Percentiles rank a stretch among this genome's conserved stretches.
Conservation (phyloP, 2,113 vertebrate genomes). For the Cryptomyrus ogoouensis region DNA sequence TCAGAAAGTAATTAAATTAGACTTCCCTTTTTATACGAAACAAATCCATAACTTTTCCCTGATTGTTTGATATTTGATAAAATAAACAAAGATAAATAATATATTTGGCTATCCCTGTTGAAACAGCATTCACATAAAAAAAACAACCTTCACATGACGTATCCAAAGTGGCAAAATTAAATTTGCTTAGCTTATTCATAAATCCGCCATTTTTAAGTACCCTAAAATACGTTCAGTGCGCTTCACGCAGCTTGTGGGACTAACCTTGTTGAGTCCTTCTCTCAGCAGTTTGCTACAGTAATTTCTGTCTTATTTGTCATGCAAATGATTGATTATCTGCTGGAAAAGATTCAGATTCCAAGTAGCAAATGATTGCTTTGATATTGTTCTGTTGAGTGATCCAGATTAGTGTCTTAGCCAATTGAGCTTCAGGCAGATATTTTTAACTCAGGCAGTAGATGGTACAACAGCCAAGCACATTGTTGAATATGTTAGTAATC, state of each 20-base stretch:
- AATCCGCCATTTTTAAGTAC: neutral
- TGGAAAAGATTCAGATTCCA: neutral
- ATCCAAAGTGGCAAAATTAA: neutral
- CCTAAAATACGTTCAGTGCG: neutral
- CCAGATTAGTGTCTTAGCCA: neutral
- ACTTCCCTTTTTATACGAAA: constrained; percentile 59
- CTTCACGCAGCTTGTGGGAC: neutral
- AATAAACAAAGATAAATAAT: neutral
- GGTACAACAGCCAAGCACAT: neutral
- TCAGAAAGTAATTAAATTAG: constrained; percentile 79
- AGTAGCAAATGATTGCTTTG: neutral
- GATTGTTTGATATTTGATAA: constrained; percentile 5
- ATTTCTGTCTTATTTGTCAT: neutral
- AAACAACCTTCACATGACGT: neutral
- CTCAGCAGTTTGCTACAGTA: neutral
- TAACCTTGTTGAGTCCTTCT: neutral
- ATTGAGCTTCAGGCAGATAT: neutral
- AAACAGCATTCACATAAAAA: neutral
- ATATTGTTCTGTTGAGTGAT: neutral
- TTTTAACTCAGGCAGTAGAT: neutral
- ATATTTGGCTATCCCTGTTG: neutral
- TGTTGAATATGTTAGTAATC: neutral
- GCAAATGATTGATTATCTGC: neutral
- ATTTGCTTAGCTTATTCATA: neutral
- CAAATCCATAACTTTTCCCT: constrained; percentile 18